phyloP scores from a whole-genome alignment of 2,797 vertebrate species.

The Huso huso region DNA sequence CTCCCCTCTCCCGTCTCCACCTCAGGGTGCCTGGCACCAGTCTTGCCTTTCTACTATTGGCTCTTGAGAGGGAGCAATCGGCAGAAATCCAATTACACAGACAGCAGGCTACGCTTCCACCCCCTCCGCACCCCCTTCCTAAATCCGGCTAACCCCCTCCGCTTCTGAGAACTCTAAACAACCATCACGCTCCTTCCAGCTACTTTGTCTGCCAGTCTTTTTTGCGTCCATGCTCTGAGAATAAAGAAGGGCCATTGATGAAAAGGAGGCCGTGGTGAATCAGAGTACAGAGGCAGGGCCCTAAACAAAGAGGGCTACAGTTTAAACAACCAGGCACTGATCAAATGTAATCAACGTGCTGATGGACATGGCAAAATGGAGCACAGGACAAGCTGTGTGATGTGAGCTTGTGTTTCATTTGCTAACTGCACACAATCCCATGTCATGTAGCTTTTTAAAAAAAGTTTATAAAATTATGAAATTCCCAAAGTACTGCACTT shows the following conservation, averaged over 20 bases:
- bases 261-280: conserved; percentile 15
- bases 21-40: conserved; percentile 15
- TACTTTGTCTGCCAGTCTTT: conserved; percentile 33
- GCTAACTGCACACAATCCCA: too few relatives aligned
- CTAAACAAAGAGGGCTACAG: conserved; percentile 20
- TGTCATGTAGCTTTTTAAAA: too few relatives aligned
- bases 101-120: conserved; percentile 46
- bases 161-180: conserved; percentile 23
- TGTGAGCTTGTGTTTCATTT: too few relatives aligned
- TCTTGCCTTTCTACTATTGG: conserved; percentile 3
- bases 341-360: conserved; percentile 16
- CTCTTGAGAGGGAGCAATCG: conserved; percentile 16
- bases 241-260: conserved; percentile 24
- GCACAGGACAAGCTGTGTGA: neutral
- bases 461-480: too few relatives aligned
- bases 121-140: conserved; percentile 17
- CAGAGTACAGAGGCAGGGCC: conserved; percentile 12
- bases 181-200: conserved; percentile 25
- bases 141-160: conserved; percentile 34
- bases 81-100: conserved; percentile 64
- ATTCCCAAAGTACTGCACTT: too few relatives aligned
- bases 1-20: neutral
- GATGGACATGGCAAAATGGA: neutral
- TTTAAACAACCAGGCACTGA: conserved; percentile 9
- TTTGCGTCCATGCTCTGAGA: conserved; percentile 19